Conservation (phyloP, 2,797 vertebrate genomes). For the Enteromius fasciolatus region DNA sequence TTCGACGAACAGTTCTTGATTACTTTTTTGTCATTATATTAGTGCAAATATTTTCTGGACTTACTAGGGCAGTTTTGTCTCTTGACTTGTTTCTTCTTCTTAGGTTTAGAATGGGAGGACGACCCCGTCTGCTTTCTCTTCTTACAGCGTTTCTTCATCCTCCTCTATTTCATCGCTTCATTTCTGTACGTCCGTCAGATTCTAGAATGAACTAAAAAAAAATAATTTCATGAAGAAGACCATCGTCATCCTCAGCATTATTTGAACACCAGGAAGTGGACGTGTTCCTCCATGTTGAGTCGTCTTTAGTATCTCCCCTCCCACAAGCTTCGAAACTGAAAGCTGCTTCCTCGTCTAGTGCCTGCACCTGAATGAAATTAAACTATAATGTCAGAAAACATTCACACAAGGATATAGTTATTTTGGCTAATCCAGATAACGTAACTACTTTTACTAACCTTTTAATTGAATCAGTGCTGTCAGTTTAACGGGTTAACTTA, state of each 20-base stretch:
- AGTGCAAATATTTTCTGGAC: not conserved
- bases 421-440: not conserved
- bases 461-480: too few species aligned
- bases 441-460: not conserved
- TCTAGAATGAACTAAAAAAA: not conserved
- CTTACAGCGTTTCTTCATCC: not conserved
- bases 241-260: not conserved
- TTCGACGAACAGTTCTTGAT: not conserved
- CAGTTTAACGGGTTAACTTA: not conserved
- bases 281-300: not conserved
- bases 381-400: not conserved
- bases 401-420: not conserved
- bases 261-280: slow-evolving; percentile 9
- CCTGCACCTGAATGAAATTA: not conserved
- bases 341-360: not conserved
- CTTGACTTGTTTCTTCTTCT: slow-evolving; percentile 7
- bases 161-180: not conserved
- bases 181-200: not conserved
- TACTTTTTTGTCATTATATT: not conserved
- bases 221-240: not conserved
- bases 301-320: not conserved
- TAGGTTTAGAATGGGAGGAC: not conserved
- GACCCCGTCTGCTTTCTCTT: not conserved
- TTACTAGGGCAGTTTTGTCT: not conserved
- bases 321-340: not conserved